Conservation (phyloP, 53 echinoderm and acorn worm genomes). For the Actinopyga echinites region DNA sequence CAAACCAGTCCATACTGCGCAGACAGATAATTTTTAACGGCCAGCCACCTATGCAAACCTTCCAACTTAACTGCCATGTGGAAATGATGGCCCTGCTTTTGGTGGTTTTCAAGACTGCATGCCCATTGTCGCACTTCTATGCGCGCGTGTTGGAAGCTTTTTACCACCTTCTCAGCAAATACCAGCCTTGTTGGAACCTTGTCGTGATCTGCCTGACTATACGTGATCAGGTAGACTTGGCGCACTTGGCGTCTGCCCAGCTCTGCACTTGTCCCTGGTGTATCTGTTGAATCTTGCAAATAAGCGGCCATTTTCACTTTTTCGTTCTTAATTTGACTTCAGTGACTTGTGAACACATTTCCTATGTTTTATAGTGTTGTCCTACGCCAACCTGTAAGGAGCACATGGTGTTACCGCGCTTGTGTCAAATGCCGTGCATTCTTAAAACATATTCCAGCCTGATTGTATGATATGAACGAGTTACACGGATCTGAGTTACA, state of each 20-base stretch:
- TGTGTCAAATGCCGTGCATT: too few relatives aligned
- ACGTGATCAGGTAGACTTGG: background rate
- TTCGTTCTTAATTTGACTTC: too few relatives aligned
- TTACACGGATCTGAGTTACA: too few relatives aligned
- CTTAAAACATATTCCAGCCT: too few relatives aligned
- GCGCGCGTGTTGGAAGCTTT: background rate
- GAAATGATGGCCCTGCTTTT: background rate
- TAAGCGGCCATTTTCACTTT: too few relatives aligned
- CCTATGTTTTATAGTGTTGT: too few relatives aligned
- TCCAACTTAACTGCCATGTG: conserved; percentile 16
- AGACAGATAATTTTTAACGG: background rate
- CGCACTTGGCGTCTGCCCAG: background rate
- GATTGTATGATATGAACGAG: too few relatives aligned
- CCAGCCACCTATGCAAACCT: conserved; percentile 15
- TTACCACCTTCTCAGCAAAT: background rate
- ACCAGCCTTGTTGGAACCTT: background rate
- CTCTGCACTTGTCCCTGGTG: conserved; percentile 16
- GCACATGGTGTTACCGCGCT: too few relatives aligned
- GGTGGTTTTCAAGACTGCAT: background rate
- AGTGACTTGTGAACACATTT: too few relatives aligned
- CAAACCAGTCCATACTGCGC: background rate
- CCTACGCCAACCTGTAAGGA: too few relatives aligned
- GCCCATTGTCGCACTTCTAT: conserved; percentile 8
- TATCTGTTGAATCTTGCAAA: background rate
- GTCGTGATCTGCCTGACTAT: background rate